Conservation (phyloP, 1,140 invertebrate species). For the Idris sp. region DNA sequence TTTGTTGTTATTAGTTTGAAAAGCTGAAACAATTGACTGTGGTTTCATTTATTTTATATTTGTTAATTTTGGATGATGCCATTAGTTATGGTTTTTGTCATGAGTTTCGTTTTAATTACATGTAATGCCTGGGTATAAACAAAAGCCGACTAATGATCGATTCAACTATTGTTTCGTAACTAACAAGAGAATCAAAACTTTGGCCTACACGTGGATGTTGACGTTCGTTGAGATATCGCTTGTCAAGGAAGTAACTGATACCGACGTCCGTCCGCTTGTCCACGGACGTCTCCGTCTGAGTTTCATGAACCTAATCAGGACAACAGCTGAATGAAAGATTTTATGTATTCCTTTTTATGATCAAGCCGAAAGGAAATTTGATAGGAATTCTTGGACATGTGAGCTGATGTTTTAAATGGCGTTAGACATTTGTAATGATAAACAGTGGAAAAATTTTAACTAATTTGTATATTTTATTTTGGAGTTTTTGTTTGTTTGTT, state of each 20-base stretch:
- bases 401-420: background rate
- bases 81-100: too few relatives aligned
- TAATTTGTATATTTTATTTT: too few relatives aligned
- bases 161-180: conserved; percentile 65
- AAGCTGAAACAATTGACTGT: too few relatives aligned
- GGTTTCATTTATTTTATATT: too few relatives aligned
- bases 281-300: conserved; percentile 61
- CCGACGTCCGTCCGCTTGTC: conserved; percentile 76
- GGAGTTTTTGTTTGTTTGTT: too few relatives aligned
- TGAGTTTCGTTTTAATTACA: too few relatives aligned
- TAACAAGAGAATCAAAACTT: conserved; percentile 66
- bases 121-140: too few relatives aligned
- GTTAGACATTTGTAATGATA: background rate
- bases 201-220: conserved; percentile 60
- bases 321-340: conserved; percentile 28
- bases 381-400: conserved; percentile 10
- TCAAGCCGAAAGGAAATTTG: conserved; percentile 22
- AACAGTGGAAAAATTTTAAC: too few relatives aligned
- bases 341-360: conserved; percentile 17
- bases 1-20: too few relatives aligned
- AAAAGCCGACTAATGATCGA: conserved; percentile 28
- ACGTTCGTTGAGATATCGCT: conserved; percentile 68
- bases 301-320: conserved; percentile 48
- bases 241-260: conserved; percentile 77
- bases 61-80: too few relatives aligned